These are phyloP conservation scores for Zygaena filipendulae DNA, from an alignment of 2,888 invertebrate genomes.

Conservation along the genomic window DNA sequence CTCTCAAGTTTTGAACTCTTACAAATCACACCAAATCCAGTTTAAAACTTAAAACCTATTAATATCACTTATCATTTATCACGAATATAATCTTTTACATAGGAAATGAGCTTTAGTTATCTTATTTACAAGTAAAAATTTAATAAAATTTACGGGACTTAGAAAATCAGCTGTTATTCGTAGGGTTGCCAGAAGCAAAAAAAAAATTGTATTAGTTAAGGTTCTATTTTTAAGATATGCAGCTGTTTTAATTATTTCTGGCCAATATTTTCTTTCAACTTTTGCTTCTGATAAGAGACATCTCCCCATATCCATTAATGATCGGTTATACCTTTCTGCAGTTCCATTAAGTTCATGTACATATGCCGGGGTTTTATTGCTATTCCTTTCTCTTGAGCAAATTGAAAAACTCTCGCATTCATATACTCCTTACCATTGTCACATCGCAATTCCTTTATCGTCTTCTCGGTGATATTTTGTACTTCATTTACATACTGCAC, in stretches of 20 bases:
- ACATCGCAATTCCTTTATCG: slow-evolving; percentile 15
- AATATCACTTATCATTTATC: no score
- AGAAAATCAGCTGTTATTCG: no score
- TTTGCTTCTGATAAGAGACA: slow-evolving; percentile 13
- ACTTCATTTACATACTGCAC: slow-evolving; percentile 16
- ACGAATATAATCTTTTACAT: no score
- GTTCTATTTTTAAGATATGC: slow-evolving; percentile 21
- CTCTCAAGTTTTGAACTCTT: no score
- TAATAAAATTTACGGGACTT: no score
- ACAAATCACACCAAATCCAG: no score
- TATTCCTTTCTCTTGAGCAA: slow-evolving; percentile 13
- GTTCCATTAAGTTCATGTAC: slow-evolving; percentile 11
- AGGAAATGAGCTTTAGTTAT: no score
- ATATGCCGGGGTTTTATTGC: slow-evolving; percentile 12
- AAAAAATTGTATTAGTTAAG: slow-evolving; percentile 17
- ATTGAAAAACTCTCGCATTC: slow-evolving; percentile 12
- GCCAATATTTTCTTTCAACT: slow-evolving; percentile 12
- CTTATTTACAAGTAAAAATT: no score
- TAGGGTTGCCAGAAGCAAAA: no score
- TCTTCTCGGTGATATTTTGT: slow-evolving; percentile 14
- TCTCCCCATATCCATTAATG: slow-evolving; percentile 14
- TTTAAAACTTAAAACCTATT: no score
- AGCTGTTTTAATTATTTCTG: no score
- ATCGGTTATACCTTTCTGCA: slow-evolving; percentile 11
- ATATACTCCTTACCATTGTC: no score